A percentile compares a stretch with the other conserved stretches of the same genome.
phyloP scores from a whole-genome alignment of 2,888 invertebrate genomes.

The Zootermopsis nevadensis region DNA sequence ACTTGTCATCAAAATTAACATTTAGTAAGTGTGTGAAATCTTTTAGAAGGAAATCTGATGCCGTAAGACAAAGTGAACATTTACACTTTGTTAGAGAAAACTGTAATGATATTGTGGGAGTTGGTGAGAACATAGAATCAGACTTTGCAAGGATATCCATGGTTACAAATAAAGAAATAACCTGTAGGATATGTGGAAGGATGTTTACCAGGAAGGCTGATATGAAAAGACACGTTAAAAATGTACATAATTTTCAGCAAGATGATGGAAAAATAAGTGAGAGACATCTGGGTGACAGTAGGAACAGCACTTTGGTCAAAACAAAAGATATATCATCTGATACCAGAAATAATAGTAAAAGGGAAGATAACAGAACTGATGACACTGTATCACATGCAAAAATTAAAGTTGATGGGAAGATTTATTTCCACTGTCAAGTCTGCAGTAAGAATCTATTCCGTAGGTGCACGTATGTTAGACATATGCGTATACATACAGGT shows the following conservation, averaged over 20 bases:
- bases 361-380: background rate
- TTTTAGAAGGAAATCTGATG: background rate
- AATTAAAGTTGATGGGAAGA: slow-evolving; percentile 29
- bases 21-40: background rate
- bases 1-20: background rate
- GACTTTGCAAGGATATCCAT: background rate
- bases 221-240: slow-evolving; percentile 32
- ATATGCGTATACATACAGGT: slow-evolving; percentile 66
- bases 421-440: slow-evolving; percentile 42
- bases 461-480: slow-evolving; percentile 56
- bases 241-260: background rate
- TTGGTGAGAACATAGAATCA: no score
- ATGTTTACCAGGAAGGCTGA: slow-evolving; percentile 24
- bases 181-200: slow-evolving; percentile 19
- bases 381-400: background rate
- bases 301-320: background rate
- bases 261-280: background rate
- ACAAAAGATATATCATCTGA: background rate
- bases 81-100: background rate
- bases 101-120: background rate
- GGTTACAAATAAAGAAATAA: background rate
- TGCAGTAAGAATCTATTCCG: slow-evolving; percentile 44
- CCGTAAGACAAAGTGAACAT: background rate
- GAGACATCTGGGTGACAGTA: background rate
- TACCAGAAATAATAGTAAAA: background rate